These are phyloP conservation scores for Pachypeltis micranthus DNA, from an alignment of 1,140 invertebrate species.

Conservation along the genomic window DNA sequence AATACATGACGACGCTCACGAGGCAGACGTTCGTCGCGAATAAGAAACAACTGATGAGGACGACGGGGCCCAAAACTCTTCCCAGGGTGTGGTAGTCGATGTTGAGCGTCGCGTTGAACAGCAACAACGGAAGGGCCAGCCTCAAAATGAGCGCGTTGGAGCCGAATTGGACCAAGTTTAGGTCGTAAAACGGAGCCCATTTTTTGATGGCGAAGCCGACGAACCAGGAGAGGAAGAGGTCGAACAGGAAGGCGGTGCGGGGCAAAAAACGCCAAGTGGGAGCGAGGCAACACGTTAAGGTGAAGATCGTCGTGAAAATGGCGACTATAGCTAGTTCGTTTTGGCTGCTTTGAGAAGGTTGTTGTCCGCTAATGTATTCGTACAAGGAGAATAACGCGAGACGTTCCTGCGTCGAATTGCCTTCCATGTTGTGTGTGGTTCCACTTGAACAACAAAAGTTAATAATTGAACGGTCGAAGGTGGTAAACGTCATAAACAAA, in stretches of 20 bases:
- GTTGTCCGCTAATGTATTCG: no score
- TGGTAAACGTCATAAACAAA: no score
- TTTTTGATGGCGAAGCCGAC: background rate
- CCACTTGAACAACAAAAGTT: no score
- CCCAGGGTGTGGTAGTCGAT: conserved; percentile 5
- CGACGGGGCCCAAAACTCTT: background rate
- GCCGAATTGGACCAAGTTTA: background rate
- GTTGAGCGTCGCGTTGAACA: background rate
- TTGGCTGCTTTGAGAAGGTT: no score
- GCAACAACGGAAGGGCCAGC: background rate
- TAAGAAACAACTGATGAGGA: background rate
- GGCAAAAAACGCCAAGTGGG: background rate
- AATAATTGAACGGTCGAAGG: no score
- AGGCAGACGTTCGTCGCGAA: background rate
- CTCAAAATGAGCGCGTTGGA: background rate
- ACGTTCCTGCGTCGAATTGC: no score
- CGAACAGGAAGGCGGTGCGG: background rate
- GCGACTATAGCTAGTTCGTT: no score
- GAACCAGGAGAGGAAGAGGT: background rate
- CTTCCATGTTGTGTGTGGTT: no score
- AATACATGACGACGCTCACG: background rate
- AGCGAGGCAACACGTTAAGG: background rate
- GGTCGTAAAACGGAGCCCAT: background rate
- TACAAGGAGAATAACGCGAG: no score
- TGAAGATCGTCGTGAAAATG: no score